Base-by-base conservation (phyloP, 2,797 vertebrate genomes). In the Taeniopygia guttata region DNA sequence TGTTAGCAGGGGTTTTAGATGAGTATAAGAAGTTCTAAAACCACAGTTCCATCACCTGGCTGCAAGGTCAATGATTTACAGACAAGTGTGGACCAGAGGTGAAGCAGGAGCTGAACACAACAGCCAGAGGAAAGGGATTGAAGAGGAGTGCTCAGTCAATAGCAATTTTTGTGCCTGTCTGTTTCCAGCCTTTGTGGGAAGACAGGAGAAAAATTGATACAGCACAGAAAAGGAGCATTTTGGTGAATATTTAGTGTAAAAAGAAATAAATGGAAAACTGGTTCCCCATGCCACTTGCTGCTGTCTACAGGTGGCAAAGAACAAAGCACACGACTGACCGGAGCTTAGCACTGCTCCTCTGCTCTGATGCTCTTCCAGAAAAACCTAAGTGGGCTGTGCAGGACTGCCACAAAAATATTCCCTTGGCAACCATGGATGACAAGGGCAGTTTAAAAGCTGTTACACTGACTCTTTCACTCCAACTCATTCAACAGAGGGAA, bases 341-440 rank as follows among this genome's bases (percentile, higher is more conserved):
- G 0, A 1, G 40, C 29, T 40, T 2, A 78, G 56, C n/a, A 12
- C 46, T 55, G 72, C 89, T 64, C 3, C 75, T 59, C 49, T 86
- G 32, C 2, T 72, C 26, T 6, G 2, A 38, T 38, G 59, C 62
- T 59, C 55, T 60, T 77, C 64, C 54, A 64, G 63, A 58, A 78
- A 77, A 83, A 78, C 20, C 21, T 18, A 17, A 2, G 79, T 43
- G 74, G 76, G 82, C 72, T 92, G 51, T 43, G 76, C 66, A 78
- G 69, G 21, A 26, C 56, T 76, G 76, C 26, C 82, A 75, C 10
- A 34, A 85, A 84, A 86, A 94, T 70, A 91, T 92, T 86, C 76
- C 94, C 94, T 95, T 86, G 80, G 89, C 66, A 95, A 95, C 95
- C 72, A 56, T 2, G 20, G 83, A 60, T 80, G 95, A 87, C 76